These are phyloP conservation scores for Sphenopsis melanotis DNA, from an alignment of 2,797 vertebrate genomes.

Conservation along the genomic window DNA sequence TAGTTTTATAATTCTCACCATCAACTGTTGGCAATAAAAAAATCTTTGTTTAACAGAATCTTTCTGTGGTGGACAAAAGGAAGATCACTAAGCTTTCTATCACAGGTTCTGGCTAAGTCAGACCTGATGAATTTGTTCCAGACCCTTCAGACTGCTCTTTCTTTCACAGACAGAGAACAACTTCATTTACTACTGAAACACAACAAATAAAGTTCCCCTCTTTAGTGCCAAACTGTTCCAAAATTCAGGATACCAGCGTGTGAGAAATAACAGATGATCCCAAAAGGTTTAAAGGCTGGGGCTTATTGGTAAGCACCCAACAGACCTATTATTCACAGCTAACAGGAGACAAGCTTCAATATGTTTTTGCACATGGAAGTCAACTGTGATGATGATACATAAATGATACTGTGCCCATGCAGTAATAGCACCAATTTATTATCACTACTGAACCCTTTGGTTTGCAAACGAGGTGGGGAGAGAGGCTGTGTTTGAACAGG, in stretches of 20 bases:
- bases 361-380: not conserved
- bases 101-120: not conserved
- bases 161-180: not conserved
- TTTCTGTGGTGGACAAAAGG: not conserved
- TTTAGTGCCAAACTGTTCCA: not conserved
- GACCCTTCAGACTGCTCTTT: not conserved
- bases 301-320: not conserved
- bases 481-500: slow-evolving; percentile 12
- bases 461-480: not conserved
- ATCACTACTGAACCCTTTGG: not conserved
- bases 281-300: not conserved
- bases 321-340: not conserved
- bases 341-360: not conserved
- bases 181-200: not conserved
- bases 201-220: not conserved
- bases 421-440: not conserved
- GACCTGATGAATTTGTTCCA: not conserved
- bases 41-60: not conserved
- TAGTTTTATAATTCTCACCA: not conserved
- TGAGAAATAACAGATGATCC: not conserved
- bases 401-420: not conserved
- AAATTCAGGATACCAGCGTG: not conserved
- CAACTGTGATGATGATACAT: not conserved
- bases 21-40: not conserved
- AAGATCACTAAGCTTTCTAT: not conserved